Evolutionary conservation across 1,140 invertebrate genomes (phyloP), one percentile per base, ranked within the genome.

Genomic region (Diuraphis noxia): DNA sequence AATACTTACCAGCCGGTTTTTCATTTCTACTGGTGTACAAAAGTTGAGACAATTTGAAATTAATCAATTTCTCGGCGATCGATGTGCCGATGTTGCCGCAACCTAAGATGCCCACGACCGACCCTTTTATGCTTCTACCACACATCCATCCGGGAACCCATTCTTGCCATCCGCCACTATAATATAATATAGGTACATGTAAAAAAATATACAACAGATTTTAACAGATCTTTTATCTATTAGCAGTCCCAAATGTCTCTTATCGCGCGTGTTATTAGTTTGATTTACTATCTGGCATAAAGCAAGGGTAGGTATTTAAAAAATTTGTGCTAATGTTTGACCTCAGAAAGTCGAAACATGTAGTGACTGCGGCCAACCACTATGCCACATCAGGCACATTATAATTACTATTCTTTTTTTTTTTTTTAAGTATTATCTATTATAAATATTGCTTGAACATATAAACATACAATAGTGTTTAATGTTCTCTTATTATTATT

Each of bases 71-170:
- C 92, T 95, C 94, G 0, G 96, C 97, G 63, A 97, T 95, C 92
- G 96, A 96, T 93, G 96, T 95, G 0, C 97, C 98, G 88, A 98
- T 98, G 93, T 97, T 94, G 23, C 98, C 98, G 92, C 98, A 95
- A 49, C 98, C 98, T 17, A 97, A 96, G 92, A 99, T 96, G 23
- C 98, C 98, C 21, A 99, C 96, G 41, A 97, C 97, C 1, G 97
- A 95, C 30, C 95, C 95, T 77, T 95, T 95, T 13, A 99, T 94
- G 3, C 96, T 96, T 84, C 96, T 96, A 0, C 98, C 98, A 93
- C 97, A 98, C 96, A 99, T 96, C 96, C 97, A 98, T 86, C 95
- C 95, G 1, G 98, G 98, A 10, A 96, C 95, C 98, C 98, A 99
- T 0, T 96, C 95, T 92, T 95, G 95, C 97, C 86, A 88, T 30